Base-by-base conservation (phyloP, 2,888 invertebrate species). In the Alitta virens region DNA sequence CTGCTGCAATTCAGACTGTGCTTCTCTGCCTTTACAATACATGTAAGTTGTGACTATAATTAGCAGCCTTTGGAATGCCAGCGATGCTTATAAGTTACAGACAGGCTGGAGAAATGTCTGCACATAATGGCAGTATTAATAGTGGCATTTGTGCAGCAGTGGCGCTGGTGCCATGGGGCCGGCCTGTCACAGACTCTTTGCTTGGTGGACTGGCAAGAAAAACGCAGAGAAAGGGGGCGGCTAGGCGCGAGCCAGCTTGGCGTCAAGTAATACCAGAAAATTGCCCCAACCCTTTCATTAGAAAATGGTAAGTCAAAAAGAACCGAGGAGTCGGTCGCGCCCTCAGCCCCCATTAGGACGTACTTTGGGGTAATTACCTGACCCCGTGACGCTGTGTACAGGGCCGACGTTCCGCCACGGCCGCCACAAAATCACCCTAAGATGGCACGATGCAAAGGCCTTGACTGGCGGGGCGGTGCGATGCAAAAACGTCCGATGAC, bases 191-290 rank as follows among this genome's bases (percentile, higher is more conserved):
- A 12, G 33, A 33, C 33, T 33, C 33, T 33, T 33, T 33, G 33
- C 33, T 33, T 12, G 33, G 33, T n/a, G 49, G 49, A n/a, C 5
- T n/a, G 5, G 3, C 5, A 5, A 49, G 16, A 16, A 21, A 21
- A 21, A 16, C n/a, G 16, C 7, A n/a, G 18, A 49, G 18, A 21
- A 21, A 18, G 42, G 49, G 23, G 49, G 5, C 16, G 49, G 18
- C n/a, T 49, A n/a, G 16, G 23, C 24, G 24, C 52, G 24, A 52
- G 52, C 23, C 52, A n/a, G 25, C 25, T 52, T 52, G 52, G 52
- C 52, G 52, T 52, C 52, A 52, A 18, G 23, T 52, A 52, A 52
- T 52, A 24, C 52, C 24, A 52, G 52, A 25, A 52, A 52, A 52
- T 52, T 52, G 25, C 52, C 23, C 25, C 16, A 16, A 25, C 25